Percentiles rank a stretch among this genome's conserved stretches.
Conservation (phyloP, 2,888 invertebrate genomes). For the Neoaliturus tenellus region DNA sequence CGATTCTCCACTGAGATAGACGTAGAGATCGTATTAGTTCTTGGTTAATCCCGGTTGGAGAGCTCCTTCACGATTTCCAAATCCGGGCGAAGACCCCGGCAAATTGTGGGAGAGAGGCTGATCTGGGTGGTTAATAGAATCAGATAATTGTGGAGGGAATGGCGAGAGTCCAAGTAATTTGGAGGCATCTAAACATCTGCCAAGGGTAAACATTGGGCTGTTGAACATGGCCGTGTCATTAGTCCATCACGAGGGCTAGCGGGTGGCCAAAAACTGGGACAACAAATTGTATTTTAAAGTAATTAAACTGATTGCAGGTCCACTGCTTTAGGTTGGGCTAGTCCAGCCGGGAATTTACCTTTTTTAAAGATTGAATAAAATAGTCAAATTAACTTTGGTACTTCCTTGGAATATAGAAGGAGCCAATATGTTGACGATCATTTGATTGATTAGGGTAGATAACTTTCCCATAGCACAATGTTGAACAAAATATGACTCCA, state of each 20-base stretch:
- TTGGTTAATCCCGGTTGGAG: background rate
- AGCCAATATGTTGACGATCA: too few species aligned
- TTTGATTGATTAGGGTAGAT: too few species aligned
- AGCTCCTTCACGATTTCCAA: conserved; percentile 37
- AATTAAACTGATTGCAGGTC: background rate
- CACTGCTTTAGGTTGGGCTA: too few species aligned
- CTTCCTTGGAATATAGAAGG: too few species aligned
- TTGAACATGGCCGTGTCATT: background rate
- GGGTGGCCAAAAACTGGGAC: background rate
- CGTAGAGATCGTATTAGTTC: background rate
- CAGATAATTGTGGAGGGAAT: conserved; percentile 17
- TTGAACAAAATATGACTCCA: too few species aligned
- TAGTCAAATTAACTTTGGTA: too few species aligned
- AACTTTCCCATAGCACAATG: too few species aligned
- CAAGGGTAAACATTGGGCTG: background rate
- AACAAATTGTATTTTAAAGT: background rate
- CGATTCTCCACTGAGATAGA: background rate
- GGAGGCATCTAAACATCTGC: background rate
- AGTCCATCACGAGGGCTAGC: background rate
- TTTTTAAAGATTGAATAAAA: too few species aligned
- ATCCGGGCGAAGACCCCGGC: conserved; percentile 32
- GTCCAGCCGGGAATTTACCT: too few species aligned
- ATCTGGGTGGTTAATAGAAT: conserved; percentile 20
- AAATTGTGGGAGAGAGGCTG: background rate
- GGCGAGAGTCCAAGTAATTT: background rate